phyloP scores from a whole-genome alignment of 2,113 vertebrate species.

The Plestiodon gilberti region DNA sequence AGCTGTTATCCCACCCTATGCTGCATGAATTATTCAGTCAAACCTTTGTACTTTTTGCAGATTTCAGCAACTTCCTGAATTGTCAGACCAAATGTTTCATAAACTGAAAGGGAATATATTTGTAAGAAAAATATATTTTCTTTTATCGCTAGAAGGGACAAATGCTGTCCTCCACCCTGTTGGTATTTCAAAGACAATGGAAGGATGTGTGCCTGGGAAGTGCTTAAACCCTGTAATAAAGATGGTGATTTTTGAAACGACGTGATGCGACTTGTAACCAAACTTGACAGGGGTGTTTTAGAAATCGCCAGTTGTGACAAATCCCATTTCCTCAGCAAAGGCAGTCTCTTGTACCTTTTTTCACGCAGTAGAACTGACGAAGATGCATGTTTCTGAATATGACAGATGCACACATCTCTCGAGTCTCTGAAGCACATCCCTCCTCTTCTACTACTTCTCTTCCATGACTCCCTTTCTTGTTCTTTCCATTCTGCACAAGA shows the following conservation, averaged over 20 bases:
- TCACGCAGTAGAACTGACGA: neutral
- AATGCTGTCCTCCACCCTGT: slow-evolving; percentile 49
- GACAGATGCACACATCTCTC: neutral
- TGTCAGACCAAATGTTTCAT: slow-evolving; percentile 57
- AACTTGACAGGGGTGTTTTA: neutral
- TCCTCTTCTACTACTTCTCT: neutral
- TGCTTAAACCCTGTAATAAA: slow-evolving; percentile 52
- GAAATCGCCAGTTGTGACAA: neutral
- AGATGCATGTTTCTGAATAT: too few species aligned
- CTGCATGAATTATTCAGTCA: slow-evolving; percentile 69
- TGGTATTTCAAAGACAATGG: slow-evolving; percentile 68
- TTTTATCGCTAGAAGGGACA: slow-evolving; percentile 64
- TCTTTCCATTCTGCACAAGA: neutral
- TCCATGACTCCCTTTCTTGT: neutral
- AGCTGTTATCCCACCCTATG: slow-evolving; percentile 59
- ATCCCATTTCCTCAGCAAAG: neutral
- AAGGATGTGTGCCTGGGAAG: slow-evolving; percentile 50
- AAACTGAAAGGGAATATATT: slow-evolving; percentile 63
- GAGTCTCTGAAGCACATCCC: neutral
- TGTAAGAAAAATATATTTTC: slow-evolving; percentile 39
- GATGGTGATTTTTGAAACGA: slow-evolving; percentile 50
- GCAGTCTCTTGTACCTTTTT: neutral
- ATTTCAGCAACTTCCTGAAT: slow-evolving; percentile 68
- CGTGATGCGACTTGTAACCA: neutral
- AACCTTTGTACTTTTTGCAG: slow-evolving; percentile 72